Conservation (phyloP, 2,797 vertebrate species). For the Propithecus deckenii region DNA sequence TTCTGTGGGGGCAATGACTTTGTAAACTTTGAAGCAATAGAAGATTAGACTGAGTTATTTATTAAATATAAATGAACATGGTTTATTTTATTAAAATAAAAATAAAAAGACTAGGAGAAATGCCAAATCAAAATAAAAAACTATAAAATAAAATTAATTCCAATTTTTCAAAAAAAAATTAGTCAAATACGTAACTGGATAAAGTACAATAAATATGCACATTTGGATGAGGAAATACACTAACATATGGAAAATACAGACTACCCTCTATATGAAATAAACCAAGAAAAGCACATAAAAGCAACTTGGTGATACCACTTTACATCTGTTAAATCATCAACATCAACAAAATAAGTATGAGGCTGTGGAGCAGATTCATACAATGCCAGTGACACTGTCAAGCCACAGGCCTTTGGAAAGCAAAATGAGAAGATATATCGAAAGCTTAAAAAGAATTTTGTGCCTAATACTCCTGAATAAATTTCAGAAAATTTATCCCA, state of each 20-base stretch:
- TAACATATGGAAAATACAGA: neutral
- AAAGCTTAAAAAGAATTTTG: neutral
- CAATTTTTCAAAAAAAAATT: neutral
- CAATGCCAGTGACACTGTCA: neutral
- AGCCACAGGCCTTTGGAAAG: neutral
- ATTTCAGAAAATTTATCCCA: neutral
- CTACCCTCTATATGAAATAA: neutral
- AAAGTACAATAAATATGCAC: neutral
- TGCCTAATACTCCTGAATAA: neutral
- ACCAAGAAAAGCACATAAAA: constrained; percentile 1
- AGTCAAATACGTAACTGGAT: neutral
- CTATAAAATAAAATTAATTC: neutral
- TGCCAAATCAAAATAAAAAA: neutral
- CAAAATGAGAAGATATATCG: neutral
- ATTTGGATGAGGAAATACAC: neutral
- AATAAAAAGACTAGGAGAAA: neutral
- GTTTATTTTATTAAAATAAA: constrained; percentile 9
- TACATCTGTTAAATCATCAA: neutral
- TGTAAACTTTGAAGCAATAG: neutral
- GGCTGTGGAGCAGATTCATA: neutral
- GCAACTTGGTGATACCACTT: neutral
- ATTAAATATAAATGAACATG: neutral
- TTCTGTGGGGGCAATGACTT: neutral
- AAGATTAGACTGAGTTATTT: neutral
- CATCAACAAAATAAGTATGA: neutral